phyloP scores from a whole-genome alignment of 2,797 vertebrate species.

The Manis javanica region DNA sequence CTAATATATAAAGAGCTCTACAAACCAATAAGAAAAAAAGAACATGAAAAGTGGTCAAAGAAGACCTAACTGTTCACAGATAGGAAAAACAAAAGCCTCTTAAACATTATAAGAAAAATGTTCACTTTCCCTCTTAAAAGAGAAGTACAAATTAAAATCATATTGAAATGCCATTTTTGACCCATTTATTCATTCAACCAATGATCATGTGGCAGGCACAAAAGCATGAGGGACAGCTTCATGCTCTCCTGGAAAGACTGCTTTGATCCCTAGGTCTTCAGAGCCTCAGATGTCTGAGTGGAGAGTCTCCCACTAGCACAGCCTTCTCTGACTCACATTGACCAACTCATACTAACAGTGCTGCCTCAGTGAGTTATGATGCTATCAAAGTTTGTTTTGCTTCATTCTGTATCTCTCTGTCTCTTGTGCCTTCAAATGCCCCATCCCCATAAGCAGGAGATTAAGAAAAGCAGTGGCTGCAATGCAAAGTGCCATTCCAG shows the following conservation, averaged over 20 bases:
- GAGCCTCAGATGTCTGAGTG: neutral
- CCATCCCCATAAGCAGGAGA: neutral
- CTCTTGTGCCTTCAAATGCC: neutral
- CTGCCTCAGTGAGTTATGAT: neutral
- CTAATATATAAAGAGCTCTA: neutral
- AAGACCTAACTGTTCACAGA: neutral
- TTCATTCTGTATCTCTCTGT: neutral
- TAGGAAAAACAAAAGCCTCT: neutral
- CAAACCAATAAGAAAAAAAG: neutral
- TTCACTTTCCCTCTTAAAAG: neutral
- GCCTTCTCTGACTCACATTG: neutral
- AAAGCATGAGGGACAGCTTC: accelerated
- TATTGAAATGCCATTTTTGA: neutral
- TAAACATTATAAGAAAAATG: neutral
- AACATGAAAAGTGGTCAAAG: neutral
- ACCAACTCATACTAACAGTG: neutral
- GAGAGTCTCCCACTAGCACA: neutral
- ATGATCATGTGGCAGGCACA: too few relatives aligned
- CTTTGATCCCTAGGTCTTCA: neutral
- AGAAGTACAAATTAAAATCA: neutral
- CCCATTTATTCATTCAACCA: too few relatives aligned
- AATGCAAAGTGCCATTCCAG: too few relatives aligned
- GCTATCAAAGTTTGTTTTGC: neutral
- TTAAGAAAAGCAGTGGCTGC: neutral
- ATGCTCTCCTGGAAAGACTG: neutral